Evolutionary conservation across 1,140 invertebrate species (phyloP), one percentile per base, ranked within the genome.

Genomic region (Thaumatotibia leucotreta): DNA sequence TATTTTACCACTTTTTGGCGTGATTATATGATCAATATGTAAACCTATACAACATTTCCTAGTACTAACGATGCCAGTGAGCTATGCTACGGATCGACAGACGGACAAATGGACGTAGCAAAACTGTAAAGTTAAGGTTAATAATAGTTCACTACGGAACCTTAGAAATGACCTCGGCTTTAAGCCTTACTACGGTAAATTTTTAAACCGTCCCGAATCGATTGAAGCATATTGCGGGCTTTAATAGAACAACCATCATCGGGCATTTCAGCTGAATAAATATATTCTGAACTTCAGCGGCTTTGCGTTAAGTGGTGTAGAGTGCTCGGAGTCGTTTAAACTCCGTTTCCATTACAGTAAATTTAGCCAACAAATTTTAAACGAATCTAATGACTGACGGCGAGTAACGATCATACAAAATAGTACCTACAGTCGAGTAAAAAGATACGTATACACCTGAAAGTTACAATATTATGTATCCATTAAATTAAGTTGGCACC

Each of bases 201-300:
- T 45, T 20, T 45, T 20, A 45, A 20, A 45, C 20, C 27, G 17
- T 14, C 11, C n/a, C 5, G 3, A 58, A 58, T 58, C 23, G 24
- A 58, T 31, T 29, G 4, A 31, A 58, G 27, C 52, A 14, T 58
- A 58, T 31, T 17, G 24, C 11, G 11, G n/a, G n/a, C 14, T 58
- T 29, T 31, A 58, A 31, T 29, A 58, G 27, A 58, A 58, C 24
- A 58, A 24, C n/a, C 52, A 31, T 54, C 23, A 54, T 29, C 27
- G 52, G 23, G 24, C 29, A 58, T 58, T 58, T 58, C 27, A 58
- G 52, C 24, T 58, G 23, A 58, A 14, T 58, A 58, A 58, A 58
- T 58, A 27, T 29, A 58, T 27, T 29, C 24, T 27, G 29, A 58
- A 45, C 39, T 45, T 45, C 39, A 45, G 52, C 52, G 52, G 14